Evolutionary conservation across 2,797 vertebrate genomes (phyloP).

Genomic region (Paratrypauchen microcephalus): DNA sequence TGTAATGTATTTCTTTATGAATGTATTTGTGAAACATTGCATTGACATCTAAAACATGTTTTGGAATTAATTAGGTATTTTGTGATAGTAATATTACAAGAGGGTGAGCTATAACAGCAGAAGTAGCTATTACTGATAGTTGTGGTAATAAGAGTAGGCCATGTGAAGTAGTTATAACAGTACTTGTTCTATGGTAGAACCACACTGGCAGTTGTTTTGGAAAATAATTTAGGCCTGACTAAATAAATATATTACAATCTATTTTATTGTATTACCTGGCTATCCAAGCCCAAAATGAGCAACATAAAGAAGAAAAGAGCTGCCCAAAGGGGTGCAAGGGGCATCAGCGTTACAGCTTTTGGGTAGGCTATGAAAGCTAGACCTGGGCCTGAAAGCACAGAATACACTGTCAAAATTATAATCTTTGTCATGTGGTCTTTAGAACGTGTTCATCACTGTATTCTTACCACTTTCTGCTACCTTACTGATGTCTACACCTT

Average conservation of each 20-base stretch:
- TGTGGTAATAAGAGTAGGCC: no score
- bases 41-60: no score
- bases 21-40: background rate
- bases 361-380: slow-evolving; percentile 86
- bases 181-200: background rate
- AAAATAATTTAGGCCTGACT: background rate
- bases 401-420: slow-evolving; percentile 6
- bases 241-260: background rate
- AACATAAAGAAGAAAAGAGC: slow-evolving; percentile 87
- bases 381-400: slow-evolving; percentile 76
- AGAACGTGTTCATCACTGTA: slow-evolving; percentile 3
- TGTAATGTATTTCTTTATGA: background rate
- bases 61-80: no score
- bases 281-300: slow-evolving; percentile 83
- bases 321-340: slow-evolving; percentile 83
- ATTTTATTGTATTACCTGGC: slow-evolving; percentile 73
- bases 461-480: slow-evolving; percentile 85
- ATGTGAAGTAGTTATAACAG: background rate
- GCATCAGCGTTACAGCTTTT: slow-evolving; percentile 87
- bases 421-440: slow-evolving; percentile 8
- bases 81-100: no score
- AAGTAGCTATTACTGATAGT: no score
- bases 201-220: background rate
- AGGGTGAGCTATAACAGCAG: no score
- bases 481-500: slow-evolving; percentile 85